These are phyloP conservation scores for Zonotrichia albicollis DNA, from an alignment of 2,797 vertebrate species.

Conservation along the genomic window DNA sequence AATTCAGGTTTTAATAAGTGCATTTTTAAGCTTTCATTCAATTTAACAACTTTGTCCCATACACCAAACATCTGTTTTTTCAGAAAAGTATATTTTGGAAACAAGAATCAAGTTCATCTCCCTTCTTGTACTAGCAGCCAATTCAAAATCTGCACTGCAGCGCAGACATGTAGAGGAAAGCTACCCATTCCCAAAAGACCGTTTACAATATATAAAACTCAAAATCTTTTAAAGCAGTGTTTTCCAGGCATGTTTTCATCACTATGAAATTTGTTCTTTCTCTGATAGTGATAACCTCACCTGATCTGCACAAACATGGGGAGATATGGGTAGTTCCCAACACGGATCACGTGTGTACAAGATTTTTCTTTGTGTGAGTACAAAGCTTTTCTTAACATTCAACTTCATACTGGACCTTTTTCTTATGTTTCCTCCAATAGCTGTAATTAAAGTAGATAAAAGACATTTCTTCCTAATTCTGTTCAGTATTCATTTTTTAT, in stretches of 20 bases:
- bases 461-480: neutral
- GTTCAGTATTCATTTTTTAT: neutral
- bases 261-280: constrained; percentile 1
- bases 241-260: neutral
- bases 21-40: neutral
- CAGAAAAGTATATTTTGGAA: neutral
- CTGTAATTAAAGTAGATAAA: neutral
- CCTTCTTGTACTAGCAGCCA: neutral
- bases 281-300: constrained; percentile 86
- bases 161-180: neutral
- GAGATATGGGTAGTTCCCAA: constrained; percentile 93
- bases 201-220: neutral
- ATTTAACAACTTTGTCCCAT: neutral
- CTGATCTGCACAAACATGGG: constrained; percentile 91
- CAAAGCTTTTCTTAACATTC: neutral
- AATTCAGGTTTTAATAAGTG: neutral
- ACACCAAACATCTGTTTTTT: neutral
- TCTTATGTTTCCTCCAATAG: neutral
- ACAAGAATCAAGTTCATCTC: neutral
- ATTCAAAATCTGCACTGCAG: neutral
- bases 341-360: constrained; percentile 90
- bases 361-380: constrained; percentile 95
- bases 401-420: neutral
- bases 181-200: neutral
- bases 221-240: neutral